Conservation (phyloP, 2,888 invertebrate genomes). For the Drosophila affinis region DNA sequence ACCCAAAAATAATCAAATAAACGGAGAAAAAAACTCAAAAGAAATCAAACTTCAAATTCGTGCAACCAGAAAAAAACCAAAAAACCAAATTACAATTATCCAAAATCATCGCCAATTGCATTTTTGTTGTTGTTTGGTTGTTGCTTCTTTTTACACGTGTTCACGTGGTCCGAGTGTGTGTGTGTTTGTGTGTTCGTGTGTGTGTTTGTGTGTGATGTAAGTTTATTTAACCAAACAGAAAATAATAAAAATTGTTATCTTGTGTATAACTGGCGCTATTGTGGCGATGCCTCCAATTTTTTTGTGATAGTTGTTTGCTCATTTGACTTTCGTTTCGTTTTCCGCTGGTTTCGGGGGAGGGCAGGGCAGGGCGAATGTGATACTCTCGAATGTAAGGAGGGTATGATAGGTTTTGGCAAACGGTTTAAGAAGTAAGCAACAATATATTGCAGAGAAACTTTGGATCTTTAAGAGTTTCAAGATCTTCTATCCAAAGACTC, state of each 20-base stretch:
- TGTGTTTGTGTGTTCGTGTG: not conserved
- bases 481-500: no score
- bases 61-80: constrained; percentile 34
- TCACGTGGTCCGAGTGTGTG: not conserved
- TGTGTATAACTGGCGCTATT: constrained; percentile 33
- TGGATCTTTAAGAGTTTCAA: no score
- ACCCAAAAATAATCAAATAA: constrained; percentile 37
- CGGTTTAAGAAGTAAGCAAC: no score
- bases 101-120: constrained; percentile 36
- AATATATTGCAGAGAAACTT: not conserved
- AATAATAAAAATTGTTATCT: constrained; percentile 22
- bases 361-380: not conserved
- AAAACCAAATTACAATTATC: constrained; percentile 40
- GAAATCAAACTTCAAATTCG: constrained; percentile 73
- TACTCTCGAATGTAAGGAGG: not conserved
- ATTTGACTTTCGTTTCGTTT: constrained; percentile 32
- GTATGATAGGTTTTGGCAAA: not conserved
- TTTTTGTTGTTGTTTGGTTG: constrained; percentile 9
- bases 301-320: constrained; percentile 4
- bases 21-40: constrained; percentile 70
- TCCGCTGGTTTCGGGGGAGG: constrained; percentile 7
- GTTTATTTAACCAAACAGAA: constrained; percentile 39
- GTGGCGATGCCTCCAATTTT: not conserved
- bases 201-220: constrained; percentile 64
- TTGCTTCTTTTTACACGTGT: constrained; percentile 1